Evolutionary conservation across 1,140 invertebrate genomes (phyloP).

Genomic region (Triops longicaudatus): DNA sequence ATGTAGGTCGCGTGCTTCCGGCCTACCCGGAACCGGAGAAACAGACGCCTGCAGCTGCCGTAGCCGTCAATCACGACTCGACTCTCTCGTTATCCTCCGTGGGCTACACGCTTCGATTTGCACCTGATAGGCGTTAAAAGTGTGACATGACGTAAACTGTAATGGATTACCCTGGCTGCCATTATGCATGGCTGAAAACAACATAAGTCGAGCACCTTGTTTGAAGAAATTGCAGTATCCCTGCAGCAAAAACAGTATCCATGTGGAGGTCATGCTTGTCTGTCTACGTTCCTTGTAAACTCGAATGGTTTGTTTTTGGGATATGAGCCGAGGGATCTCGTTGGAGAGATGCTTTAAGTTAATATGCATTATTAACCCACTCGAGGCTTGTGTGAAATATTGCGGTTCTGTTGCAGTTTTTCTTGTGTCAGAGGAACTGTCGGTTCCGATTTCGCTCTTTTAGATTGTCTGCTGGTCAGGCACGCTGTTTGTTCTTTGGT

Average conservation of each 20-base stretch:
- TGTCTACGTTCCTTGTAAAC: too few species aligned
- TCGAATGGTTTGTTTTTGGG: too few species aligned
- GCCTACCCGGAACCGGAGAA: neutral
- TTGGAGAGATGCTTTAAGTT: too few species aligned
- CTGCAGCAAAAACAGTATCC: too few species aligned
- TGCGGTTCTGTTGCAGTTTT: neutral
- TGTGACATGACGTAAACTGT: neutral
- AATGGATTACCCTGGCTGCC: neutral
- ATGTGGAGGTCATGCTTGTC: too few species aligned
- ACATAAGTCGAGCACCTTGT: neutral
- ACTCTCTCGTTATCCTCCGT: neutral
- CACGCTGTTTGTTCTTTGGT: neutral
- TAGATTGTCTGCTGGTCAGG: neutral
- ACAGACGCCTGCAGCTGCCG: neutral
- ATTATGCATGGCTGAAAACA: neutral
- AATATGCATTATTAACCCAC: too few species aligned
- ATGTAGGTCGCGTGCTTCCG: slow-evolving; percentile 27
- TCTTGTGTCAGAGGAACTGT: neutral
- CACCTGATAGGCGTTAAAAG: slow-evolving; percentile 9
- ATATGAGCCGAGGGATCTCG: too few species aligned
- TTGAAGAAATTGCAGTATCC: too few species aligned
- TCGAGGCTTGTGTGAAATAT: neutral
- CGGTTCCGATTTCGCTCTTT: neutral
- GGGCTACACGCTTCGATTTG: slow-evolving; percentile 20
- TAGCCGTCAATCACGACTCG: neutral